A percentile compares a stretch with the other conserved stretches of the same genome.
These are phyloP conservation scores for Pseudachorutes palmiensis DNA, from an alignment of 1,140 invertebrate genomes.

Conservation along the genomic window DNA sequence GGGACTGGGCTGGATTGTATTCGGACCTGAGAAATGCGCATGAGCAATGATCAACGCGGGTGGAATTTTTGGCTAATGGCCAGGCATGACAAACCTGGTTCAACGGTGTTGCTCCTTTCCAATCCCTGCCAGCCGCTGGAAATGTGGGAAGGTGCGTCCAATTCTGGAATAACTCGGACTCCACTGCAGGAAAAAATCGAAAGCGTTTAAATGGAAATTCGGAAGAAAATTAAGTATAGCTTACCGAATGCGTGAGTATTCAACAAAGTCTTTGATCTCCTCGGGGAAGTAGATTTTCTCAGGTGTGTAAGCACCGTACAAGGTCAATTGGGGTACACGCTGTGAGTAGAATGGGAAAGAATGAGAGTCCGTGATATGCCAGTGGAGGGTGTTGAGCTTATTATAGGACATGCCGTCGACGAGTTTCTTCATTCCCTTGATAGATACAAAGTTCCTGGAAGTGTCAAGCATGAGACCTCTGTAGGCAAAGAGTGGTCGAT, in stretches of 20 bases:
- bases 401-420: conserved; percentile 43
- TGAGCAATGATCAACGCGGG: background rate
- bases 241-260: conserved; percentile 39
- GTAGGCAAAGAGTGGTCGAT: conserved; percentile 39
- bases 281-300: conserved; percentile 41
- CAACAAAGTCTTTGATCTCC: conserved; percentile 40
- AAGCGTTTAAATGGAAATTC: conserved; percentile 15
- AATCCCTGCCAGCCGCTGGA: conserved; percentile 43
- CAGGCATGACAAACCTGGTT: too few species aligned
- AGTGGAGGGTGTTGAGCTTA: conserved; percentile 43
- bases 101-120: conserved; percentile 35
- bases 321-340: conserved; percentile 40
- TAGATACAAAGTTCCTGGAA: conserved; percentile 40
- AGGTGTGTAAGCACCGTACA: conserved; percentile 42
- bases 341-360: conserved; percentile 42
- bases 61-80: background rate
- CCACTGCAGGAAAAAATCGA: conserved; percentile 38
- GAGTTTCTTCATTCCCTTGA: conserved; percentile 39
- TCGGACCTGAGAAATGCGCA: conserved; percentile 24
- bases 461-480: conserved; percentile 40
- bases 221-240: background rate
- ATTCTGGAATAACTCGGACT: conserved; percentile 43
- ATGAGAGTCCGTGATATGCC: conserved; percentile 44
- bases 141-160: conserved; percentile 43
- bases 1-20: conserved; percentile 37